A percentile compares a stretch with the other conserved stretches of the same genome.
Evolutionary conservation across 2,113 vertebrate genomes (phyloP).

Genomic region (Dinomys branickii): DNA sequence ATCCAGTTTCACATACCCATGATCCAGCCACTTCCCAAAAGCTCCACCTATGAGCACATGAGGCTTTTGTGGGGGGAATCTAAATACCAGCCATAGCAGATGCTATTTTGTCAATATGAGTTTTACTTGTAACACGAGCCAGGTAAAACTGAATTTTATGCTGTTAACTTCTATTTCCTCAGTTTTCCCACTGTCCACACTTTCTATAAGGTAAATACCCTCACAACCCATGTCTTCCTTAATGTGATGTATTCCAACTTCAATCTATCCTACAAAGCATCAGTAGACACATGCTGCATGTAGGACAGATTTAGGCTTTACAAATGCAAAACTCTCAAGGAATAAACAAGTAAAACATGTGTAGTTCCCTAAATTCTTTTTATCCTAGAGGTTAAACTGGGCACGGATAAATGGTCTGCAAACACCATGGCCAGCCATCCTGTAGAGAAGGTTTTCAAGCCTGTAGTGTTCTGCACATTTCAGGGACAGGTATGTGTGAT

Average conservation of each 20-base stretch:
- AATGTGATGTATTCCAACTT: background rate
- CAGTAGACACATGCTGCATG: background rate
- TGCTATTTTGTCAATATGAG: too few relatives aligned
- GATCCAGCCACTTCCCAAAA: background rate
- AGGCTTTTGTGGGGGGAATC: background rate
- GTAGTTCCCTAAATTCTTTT: fast-evolving
- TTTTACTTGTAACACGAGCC: background rate
- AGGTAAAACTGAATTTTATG: background rate
- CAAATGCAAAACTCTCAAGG: background rate
- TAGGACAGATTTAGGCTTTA: fast-evolving
- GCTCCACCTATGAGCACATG: background rate
- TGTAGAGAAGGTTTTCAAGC: background rate
- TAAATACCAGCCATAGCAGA: background rate
- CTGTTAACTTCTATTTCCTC: background rate
- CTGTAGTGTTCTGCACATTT: background rate
- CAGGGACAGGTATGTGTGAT: background rate
- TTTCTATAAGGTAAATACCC: background rate
- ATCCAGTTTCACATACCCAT: background rate
- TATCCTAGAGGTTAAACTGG: background rate
- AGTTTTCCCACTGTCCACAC: background rate
- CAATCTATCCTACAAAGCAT: background rate
- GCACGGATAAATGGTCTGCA: background rate
- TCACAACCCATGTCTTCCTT: background rate
- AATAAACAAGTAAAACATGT: fast-evolving
- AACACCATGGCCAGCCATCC: background rate